Percentiles rank a stretch among this genome's conserved stretches.
These are phyloP conservation scores for Saccopteryx bilineata DNA, from an alignment of 2,113 vertebrate genomes.

Conservation along the genomic window DNA sequence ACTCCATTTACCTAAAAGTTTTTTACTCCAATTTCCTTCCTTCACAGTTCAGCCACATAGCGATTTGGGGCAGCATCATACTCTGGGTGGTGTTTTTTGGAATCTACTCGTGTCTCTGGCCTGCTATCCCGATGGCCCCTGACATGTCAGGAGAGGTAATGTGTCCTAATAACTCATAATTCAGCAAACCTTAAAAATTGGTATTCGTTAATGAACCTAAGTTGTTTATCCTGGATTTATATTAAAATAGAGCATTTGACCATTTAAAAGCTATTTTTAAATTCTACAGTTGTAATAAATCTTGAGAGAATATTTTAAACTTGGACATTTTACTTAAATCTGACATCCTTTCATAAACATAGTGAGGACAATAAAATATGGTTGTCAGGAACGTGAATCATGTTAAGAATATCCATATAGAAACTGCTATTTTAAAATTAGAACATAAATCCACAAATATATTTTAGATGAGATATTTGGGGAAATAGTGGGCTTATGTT, in stretches of 20 bases:
- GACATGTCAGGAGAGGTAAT: slow-evolving; percentile 99
- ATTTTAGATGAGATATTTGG: slow-evolving; percentile 40
- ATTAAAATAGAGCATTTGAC: background rate
- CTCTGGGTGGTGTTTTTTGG: slow-evolving; percentile 98
- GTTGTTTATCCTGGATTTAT: background rate
- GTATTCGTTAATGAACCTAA: background rate
- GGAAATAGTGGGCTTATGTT: background rate
- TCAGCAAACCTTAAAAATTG: background rate
- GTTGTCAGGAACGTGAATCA: slow-evolving; percentile 39
- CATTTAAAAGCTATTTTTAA: slow-evolving; percentile 56
- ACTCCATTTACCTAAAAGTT: background rate
- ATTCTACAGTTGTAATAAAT: slow-evolving; percentile 52
- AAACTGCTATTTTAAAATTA: slow-evolving; percentile 69
- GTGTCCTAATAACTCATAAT: background rate
- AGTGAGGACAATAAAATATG: slow-evolving; percentile 57
- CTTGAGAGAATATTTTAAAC: slow-evolving; percentile 58
- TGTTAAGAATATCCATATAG: slow-evolving; percentile 15
- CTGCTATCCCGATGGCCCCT: slow-evolving; percentile 95
- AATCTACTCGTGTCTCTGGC: slow-evolving; percentile 98
- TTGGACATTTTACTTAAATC: slow-evolving; percentile 66
- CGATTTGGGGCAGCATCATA: slow-evolving; percentile 98
- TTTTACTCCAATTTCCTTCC: background rate
- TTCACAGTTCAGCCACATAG: slow-evolving; percentile 97
- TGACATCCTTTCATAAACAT: slow-evolving; percentile 64
- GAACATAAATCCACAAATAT: slow-evolving; percentile 52